Percentiles rank a stretch among this genome's conserved stretches.
These are phyloP conservation scores for Xestobium rufovillosum DNA, from an alignment of 2,888 invertebrate species.

Conservation along the genomic window DNA sequence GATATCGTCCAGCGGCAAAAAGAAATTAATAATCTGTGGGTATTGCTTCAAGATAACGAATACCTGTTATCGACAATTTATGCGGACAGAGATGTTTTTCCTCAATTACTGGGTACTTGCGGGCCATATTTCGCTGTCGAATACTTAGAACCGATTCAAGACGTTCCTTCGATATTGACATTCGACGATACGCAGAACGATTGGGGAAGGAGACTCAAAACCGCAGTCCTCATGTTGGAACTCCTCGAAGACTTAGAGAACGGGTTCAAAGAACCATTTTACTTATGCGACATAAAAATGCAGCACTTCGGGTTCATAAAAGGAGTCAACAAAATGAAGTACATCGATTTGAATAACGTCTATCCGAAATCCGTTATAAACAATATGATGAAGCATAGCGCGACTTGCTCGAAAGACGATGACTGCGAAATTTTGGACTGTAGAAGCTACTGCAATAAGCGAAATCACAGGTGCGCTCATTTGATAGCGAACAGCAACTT, in stretches of 20 bases:
- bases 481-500: conserved; percentile 57
- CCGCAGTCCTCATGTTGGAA: conserved; percentile 55
- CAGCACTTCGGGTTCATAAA: conserved; percentile 55
- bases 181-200: conserved; percentile 48
- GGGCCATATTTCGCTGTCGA: conserved; percentile 61
- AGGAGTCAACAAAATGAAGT: conserved; percentile 48
- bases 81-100: conserved; percentile 55
- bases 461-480: conserved; percentile 47
- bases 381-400: conserved; percentile 42
- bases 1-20: conserved; percentile 39
- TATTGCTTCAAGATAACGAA: conserved; percentile 58
- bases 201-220: conserved; percentile 51
- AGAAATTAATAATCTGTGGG: conserved; percentile 57
- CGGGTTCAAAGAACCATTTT: conserved; percentile 52
- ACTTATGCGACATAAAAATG: conserved; percentile 62
- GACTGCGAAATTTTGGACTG: conserved; percentile 66
- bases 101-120: conserved; percentile 58
- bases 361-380: conserved; percentile 50
- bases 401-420: conserved; percentile 48
- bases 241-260: conserved; percentile 52
- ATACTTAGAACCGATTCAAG: conserved; percentile 51
- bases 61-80: conserved; percentile 55
- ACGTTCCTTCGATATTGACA: conserved; percentile 47
- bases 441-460: conserved; percentile 51
- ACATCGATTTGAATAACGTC: conserved; percentile 57